Evolutionary conservation across 2,113 vertebrate species (phyloP).

Genomic region (Micronycteris hirsuta): DNA sequence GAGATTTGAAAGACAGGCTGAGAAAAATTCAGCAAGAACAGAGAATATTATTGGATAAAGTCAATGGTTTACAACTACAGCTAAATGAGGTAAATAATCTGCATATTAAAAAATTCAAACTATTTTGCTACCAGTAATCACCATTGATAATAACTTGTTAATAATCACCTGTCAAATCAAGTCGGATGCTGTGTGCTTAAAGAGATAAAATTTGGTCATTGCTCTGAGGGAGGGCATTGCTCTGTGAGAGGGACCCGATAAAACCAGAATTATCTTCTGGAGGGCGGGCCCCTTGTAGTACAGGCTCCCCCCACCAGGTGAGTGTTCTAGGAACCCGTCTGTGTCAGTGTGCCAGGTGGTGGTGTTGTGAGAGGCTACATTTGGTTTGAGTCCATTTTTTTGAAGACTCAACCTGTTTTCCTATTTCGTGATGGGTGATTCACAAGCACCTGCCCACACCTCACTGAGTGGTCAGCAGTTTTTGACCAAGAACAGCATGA

Average conservation of each 20-base stretch:
- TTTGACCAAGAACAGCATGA: too few species aligned
- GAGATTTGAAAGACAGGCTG: conserved; percentile 88
- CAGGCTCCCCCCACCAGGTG: too few species aligned
- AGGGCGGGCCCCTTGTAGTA: too few species aligned
- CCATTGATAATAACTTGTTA: neutral
- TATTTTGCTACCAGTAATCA: neutral
- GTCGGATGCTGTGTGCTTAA: neutral
- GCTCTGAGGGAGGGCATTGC: neutral
- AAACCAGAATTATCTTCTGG: too few species aligned
- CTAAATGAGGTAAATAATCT: conserved; percentile 87
- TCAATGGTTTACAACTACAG: conserved; percentile 90
- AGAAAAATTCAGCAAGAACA: conserved; percentile 92
- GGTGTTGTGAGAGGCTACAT: too few species aligned
- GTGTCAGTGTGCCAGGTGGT: too few species aligned
- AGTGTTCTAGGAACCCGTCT: too few species aligned
- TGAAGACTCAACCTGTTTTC: too few species aligned
- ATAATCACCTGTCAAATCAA: neutral
- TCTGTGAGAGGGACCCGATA: neutral
- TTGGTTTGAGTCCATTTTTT: too few species aligned
- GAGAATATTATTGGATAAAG: conserved; percentile 87
- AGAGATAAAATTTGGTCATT: neutral
- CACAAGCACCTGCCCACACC: too few species aligned
- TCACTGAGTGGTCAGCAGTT: too few species aligned
- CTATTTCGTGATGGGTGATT: too few species aligned
- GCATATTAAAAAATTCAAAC: neutral